These are phyloP conservation scores for Gobiocypris rarus DNA, from an alignment of 2,113 vertebrate genomes.

Conservation along the genomic window DNA sequence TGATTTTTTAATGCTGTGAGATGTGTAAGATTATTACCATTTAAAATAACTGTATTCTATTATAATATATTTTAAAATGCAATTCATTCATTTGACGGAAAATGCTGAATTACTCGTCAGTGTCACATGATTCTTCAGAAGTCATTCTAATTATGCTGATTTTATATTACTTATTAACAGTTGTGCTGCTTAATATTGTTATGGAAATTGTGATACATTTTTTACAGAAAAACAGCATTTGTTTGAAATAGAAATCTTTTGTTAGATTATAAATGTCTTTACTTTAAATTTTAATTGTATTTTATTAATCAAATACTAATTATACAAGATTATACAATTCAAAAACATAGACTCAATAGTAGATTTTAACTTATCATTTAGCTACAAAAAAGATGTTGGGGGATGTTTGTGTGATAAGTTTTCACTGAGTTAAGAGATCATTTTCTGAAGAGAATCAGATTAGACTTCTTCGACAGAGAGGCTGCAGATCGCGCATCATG, in stretches of 20 bases:
- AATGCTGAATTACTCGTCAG: background rate
- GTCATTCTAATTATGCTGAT: background rate
- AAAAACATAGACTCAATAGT: too few relatives aligned
- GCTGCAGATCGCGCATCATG: too few relatives aligned
- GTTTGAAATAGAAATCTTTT: background rate
- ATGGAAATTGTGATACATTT: background rate
- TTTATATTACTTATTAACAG: background rate
- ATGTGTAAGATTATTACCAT: background rate
- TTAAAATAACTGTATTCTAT: background rate
- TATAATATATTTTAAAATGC: background rate
- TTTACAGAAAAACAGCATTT: background rate
- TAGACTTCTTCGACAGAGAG: too few relatives aligned
- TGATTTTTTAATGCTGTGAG: too few relatives aligned
- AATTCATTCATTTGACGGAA: background rate
- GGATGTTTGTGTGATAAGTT: too few relatives aligned
- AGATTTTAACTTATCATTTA: too few relatives aligned
- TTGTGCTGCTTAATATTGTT: background rate
- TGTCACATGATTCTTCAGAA: background rate
- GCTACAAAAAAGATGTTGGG: too few relatives aligned
- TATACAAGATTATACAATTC: too few relatives aligned
- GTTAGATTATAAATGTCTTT: background rate
- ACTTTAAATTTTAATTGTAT: background rate
- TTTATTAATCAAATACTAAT: too few relatives aligned
- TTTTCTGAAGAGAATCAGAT: too few relatives aligned
- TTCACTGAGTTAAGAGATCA: too few relatives aligned